Percentiles rank a stretch among this genome's conserved stretches.
Conservation (phyloP, 2,113 vertebrate genomes). For the Pteropus alecto region DNA sequence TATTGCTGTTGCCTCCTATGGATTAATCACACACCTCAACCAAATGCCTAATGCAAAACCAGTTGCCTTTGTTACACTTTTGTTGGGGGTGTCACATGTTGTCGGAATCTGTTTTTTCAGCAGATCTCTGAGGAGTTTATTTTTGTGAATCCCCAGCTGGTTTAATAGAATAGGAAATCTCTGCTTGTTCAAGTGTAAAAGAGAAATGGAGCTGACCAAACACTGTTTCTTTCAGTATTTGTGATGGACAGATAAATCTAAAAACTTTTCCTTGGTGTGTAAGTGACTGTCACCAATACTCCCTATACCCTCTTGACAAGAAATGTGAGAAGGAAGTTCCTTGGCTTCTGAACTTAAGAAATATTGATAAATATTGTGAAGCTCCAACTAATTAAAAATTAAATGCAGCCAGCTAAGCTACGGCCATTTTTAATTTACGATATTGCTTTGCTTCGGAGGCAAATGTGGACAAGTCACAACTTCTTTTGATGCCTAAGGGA, state of each 20-base stretch:
- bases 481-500: constrained; percentile 82
- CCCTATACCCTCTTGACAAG: background rate
- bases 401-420: constrained; percentile 57
- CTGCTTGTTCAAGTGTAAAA: background rate
- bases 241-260: background rate
- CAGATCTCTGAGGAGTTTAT: background rate
- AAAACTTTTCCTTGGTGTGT: background rate
- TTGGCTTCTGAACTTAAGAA: constrained; percentile 39
- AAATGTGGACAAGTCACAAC: constrained; percentile 80
- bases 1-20: too few relatives aligned
- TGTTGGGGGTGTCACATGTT: background rate
- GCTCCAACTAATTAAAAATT: constrained; percentile 63
- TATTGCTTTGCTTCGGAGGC: constrained; percentile 76
- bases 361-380: constrained; percentile 49
- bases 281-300: background rate
- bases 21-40: background rate
- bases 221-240: background rate
- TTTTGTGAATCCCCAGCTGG: constrained; percentile 14
- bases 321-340: constrained; percentile 22
- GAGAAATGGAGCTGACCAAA: background rate
- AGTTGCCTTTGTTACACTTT: background rate
- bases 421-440: constrained; percentile 72
- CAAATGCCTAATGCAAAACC: constrained; percentile 1
- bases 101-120: background rate
- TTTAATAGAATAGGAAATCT: background rate